Base-by-base conservation (phyloP, 2,797 vertebrate species). In the Paedocypris micromegethes region DNA sequence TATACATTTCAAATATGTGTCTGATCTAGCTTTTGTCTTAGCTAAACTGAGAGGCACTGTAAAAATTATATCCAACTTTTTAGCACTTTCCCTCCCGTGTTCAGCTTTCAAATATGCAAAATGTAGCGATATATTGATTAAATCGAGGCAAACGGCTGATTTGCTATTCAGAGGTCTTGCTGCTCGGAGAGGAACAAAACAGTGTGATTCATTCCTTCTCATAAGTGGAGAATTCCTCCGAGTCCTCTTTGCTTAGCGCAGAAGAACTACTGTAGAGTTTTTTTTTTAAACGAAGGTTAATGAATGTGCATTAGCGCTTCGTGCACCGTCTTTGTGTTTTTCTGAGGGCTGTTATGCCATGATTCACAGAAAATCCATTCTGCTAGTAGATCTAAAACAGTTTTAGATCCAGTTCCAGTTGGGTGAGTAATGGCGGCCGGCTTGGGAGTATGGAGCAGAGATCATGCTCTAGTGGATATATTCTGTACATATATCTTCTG, bases 51-150 rank as follows among this genome's bases (percentile, higher is more conserved):
- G 23, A 23, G 23, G 1, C 23, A 23, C 23, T 23, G 23, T 23
- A 23, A 23, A 23, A 23, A 23, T 23, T 1, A 23, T 23, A 23
- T 23, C 23, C 23, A 23, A 23, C 23, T 23, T 23, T 38, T 58
- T 68, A 55, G 48, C 48, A 56, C 61, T 41, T 50, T 61, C 49
- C 72, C 54, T 68, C 46, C 43, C 38, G 56, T 52, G 61, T 50
- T 53, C 60, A 69, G 47, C 62, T 50, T 64, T 62, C 51, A 60
- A 68, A 68, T 78, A 67, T 57, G 52, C 60, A 73, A 52, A 61
- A 54, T 23, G 65, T 73, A 68, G 41, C 70, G 52, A 72, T 70
- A 57, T 37, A 5, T 6, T 23, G 67, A 70, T 73, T 52, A 60
- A 53, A 66, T 41, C 47, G 56, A 59, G 44, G 52, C 68, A 58